Percentiles rank a stretch among this genome's conserved stretches.
These are phyloP conservation scores for Daktulosphaira vitifoliae DNA, from an alignment of 1,140 invertebrate species.

Conservation along the genomic window DNA sequence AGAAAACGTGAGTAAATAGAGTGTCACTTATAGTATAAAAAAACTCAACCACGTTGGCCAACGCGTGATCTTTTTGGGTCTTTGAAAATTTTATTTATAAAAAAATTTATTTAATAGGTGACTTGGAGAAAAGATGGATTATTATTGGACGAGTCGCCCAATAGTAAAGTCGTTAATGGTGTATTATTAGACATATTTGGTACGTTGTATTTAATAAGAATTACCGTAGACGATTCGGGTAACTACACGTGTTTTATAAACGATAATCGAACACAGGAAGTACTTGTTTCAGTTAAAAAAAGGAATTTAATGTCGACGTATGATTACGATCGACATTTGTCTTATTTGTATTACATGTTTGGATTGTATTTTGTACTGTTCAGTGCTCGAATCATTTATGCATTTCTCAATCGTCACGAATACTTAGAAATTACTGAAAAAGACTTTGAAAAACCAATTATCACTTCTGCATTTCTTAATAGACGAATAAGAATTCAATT, in stretches of 20 bases:
- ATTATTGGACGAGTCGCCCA: background rate
- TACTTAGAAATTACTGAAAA: background rate
- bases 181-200: background rate
- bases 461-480: background rate
- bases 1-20: too few species aligned
- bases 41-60: too few species aligned
- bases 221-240: background rate
- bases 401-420: background rate
- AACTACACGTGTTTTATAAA: constrained; percentile 25
- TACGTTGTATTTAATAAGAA: background rate
- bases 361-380: constrained; percentile 5
- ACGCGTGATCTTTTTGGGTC: too few species aligned
- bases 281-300: background rate
- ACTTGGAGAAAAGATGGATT: constrained; percentile 18
- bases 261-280: constrained; percentile 12
- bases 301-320: background rate
- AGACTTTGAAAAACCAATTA: background rate
- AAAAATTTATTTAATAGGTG: background rate
- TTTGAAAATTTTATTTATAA: too few species aligned
- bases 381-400: background rate
- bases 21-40: too few species aligned
- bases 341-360: constrained; percentile 2
- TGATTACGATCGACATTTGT: background rate
- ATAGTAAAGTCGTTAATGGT: background rate
- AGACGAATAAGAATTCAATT: constrained; percentile 3